A percentile compares a stretch with the other conserved stretches of the same genome.
phyloP scores from a whole-genome alignment of 1,140 invertebrate species.

The Drosophila pseudoananassae region DNA sequence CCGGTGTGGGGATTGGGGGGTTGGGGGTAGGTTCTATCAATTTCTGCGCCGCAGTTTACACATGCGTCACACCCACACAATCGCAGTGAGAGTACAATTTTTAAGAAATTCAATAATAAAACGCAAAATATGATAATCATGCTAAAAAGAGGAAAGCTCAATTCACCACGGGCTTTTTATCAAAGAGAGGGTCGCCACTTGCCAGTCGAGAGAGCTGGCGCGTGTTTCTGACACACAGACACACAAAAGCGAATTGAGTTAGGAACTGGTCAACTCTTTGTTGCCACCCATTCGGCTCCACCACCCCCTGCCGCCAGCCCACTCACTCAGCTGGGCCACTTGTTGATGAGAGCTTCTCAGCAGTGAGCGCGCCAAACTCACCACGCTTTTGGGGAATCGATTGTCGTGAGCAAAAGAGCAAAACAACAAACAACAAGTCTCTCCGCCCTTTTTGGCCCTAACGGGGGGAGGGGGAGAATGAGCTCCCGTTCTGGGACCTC shows the following conservation, averaged over 20 bases:
- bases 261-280: conserved; percentile 33
- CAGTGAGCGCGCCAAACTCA: conserved; percentile 41
- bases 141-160: conserved; percentile 36
- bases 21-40: conserved; percentile 24
- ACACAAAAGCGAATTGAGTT: conserved; percentile 63
- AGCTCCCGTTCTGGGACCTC: conserved; percentile 58
- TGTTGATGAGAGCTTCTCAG: conserved; percentile 38
- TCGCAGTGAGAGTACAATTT: conserved; percentile 6
- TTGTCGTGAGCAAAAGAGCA: conserved; percentile 50
- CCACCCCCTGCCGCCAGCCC: conserved; percentile 31
- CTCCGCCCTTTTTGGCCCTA: conserved; percentile 28
- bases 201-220: conserved; percentile 1
- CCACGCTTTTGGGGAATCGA: conserved; percentile 60
- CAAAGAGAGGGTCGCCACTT: conserved; percentile 28
- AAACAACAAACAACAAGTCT: conserved; percentile 42
- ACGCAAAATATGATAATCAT: conserved; percentile 66
- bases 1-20: background rate
- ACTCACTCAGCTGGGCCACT: conserved; percentile 50
- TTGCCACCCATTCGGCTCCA: background rate
- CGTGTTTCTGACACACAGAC: conserved; percentile 50
- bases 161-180: conserved; percentile 57
- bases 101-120: conserved; percentile 74
- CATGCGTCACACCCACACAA: conserved; percentile 62
- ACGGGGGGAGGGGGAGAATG: background rate
- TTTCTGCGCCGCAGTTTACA: conserved; percentile 58